A percentile compares a stretch with the other conserved stretches of the same genome.
Conservation (phyloP, 2,888 invertebrate species). For the Steinernema carpocapsae region DNA sequence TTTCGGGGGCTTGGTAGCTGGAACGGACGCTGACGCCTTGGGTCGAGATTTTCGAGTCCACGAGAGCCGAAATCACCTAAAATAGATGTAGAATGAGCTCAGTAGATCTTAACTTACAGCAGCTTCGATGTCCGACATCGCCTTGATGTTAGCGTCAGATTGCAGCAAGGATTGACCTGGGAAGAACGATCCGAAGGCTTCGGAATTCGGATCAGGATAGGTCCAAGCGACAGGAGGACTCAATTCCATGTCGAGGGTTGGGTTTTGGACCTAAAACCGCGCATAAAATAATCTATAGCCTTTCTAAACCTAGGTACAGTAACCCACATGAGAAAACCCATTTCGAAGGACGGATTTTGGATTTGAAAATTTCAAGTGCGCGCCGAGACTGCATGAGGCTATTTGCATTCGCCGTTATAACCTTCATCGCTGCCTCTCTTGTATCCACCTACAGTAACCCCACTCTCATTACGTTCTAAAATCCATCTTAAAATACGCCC, state of each 20-base stretch:
- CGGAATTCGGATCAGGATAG: conserved; percentile 10
- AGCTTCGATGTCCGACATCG: conserved; percentile 31
- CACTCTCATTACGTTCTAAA: too few relatives aligned
- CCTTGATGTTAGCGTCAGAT: conserved; percentile 31
- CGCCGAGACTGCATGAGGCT: too few relatives aligned
- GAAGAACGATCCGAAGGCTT: conserved; percentile 17
- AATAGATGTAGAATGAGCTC: background rate
- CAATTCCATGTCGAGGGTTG: conserved; percentile 29
- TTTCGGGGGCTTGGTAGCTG: conserved; percentile 29
- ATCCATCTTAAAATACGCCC: too few relatives aligned
- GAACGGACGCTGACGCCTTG: conserved; percentile 7
- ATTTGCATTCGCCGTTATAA: background rate
- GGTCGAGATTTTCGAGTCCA: conserved; percentile 23
- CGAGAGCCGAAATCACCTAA: background rate
- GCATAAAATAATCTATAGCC: too few relatives aligned
- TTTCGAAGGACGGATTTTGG: too few relatives aligned
- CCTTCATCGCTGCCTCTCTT: background rate
- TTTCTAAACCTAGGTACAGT: too few relatives aligned
- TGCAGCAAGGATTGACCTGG: conserved; percentile 35
- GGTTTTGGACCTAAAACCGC: conserved; percentile 19
- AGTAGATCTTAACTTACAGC: background rate
- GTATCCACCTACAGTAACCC: too few relatives aligned
- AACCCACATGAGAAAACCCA: too few relatives aligned
- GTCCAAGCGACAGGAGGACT: conserved; percentile 38
- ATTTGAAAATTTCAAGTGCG: too few relatives aligned